phyloP scores from a whole-genome alignment of 2,113 vertebrate species.

The Coryphaenoides rupestris region DNA sequence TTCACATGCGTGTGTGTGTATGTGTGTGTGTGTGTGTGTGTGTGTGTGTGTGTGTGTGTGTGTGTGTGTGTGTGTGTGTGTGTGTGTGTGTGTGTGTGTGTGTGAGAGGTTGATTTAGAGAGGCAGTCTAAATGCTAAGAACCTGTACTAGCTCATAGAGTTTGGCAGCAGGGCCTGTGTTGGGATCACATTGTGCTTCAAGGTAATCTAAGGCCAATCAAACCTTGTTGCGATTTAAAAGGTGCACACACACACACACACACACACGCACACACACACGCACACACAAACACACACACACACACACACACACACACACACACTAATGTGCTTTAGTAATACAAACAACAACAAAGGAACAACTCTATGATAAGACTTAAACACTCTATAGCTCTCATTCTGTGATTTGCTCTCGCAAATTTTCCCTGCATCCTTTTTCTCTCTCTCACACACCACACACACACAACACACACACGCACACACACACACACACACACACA shows the following conservation, averaged over 20 bases:
- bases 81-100: slow-evolving; percentile 8
- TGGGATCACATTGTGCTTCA: background rate
- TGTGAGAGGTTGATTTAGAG: slow-evolving; percentile 34
- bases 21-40: slow-evolving; percentile 17
- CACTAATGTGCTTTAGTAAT: background rate
- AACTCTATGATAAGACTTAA: too few species aligned
- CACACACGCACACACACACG: too few species aligned
- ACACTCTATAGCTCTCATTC: too few species aligned
- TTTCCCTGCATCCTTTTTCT: too few species aligned
- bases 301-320: too few species aligned
- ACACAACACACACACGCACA: background rate
- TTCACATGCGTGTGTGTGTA: too few species aligned
- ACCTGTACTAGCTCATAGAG: slow-evolving; percentile 39
- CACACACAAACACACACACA: too few species aligned
- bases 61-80: too few species aligned
- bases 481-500: slow-evolving; percentile 5
- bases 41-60: background rate
- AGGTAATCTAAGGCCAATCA: slow-evolving; percentile 47
- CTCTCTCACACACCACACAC: too few species aligned
- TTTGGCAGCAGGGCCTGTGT: slow-evolving; percentile 38
- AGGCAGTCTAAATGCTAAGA: slow-evolving; percentile 61
- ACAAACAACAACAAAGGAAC: background rate
- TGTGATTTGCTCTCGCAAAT: too few species aligned
- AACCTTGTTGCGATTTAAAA: slow-evolving; percentile 12
- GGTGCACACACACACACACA: too few species aligned